Base-by-base conservation (phyloP, 2,797 vertebrate genomes). In the Parauchenoglanis punctatus region DNA sequence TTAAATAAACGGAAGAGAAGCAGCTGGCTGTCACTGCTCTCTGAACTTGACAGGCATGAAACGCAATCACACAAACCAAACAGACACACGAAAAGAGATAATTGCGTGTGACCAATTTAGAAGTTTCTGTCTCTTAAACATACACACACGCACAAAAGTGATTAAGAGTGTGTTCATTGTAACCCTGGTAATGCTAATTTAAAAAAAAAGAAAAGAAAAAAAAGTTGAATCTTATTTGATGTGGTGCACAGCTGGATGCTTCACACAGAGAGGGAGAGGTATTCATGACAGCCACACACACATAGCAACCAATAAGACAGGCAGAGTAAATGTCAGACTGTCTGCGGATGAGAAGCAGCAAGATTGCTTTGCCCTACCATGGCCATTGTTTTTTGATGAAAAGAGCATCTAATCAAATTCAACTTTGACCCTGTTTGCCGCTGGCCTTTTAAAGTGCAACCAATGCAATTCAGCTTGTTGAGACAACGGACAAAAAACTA, bases 11-110 rank as follows among this genome's bases (percentile, higher is more conserved):
- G 13, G 18, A 67, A 65, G 56, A 65, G 84, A 54, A 81, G 87
- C 90, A 87, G 86, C 77, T 89, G 87, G 81, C 56, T 81, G 52
- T 70, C 52, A 65, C 18, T 35, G 63, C 17, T 72, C 56, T 81
- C 78, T 44, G 46, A 73, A 59, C 58, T 31, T 85, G 87, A 82
- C 87, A 85, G 49, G 87, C 68, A 65, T 75, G 58, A 65, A 52
- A 88, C 49, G 35, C 25, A 84, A n/a, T 20, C 56, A 17, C 40
- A 18, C 63, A 52, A 56, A 59, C 35, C 17, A 52, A 28, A 68
- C 12, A 35, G 54, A 75, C 28, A 44, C 65, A 28, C 17, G 28
- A 73, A 85, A 40, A 54, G 10, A 56, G 54, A 70, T 58, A 81
- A 75, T 35, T 80, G 49, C 49, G 59, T 65, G 72, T 35, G 31